These are phyloP conservation scores for Prunella himalayana DNA, from an alignment of 2,113 vertebrate species.

Conservation along the genomic window DNA sequence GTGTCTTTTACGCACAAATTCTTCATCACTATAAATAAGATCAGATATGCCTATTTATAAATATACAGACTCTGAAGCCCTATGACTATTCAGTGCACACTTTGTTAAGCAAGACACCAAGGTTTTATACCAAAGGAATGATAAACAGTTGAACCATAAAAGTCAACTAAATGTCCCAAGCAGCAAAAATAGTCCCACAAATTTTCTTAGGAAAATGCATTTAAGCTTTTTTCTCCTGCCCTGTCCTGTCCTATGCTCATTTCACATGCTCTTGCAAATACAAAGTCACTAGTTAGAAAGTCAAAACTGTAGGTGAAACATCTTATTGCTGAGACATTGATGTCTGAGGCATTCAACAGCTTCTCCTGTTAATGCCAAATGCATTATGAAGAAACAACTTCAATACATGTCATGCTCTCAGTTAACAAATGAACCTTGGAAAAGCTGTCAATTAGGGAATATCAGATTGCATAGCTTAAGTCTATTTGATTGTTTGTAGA, in stretches of 20 bases:
- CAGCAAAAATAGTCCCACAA: not conserved
- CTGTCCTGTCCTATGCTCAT: not conserved
- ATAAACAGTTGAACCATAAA: not conserved
- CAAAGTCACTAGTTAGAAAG: not conserved
- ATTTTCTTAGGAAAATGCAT: not conserved
- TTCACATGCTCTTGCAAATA: not conserved
- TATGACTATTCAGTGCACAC: not conserved
- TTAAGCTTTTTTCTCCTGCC: not conserved
- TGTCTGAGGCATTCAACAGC: not conserved
- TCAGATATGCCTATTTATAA: not conserved
- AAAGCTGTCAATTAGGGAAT: slow-evolving; percentile 43
- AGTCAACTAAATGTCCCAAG: not conserved
- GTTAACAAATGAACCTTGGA: slow-evolving; percentile 54
- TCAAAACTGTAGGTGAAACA: not conserved
- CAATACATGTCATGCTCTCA: slow-evolving; percentile 29
- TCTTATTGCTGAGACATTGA: not conserved
- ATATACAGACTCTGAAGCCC: not conserved
- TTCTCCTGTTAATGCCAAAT: slow-evolving; percentile 33
- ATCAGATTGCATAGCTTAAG: not conserved
- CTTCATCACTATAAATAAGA: not conserved
- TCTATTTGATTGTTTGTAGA: not conserved
- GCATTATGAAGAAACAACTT: slow-evolving; percentile 52
- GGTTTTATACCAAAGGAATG: not conserved
- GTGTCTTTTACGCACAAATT: not conserved
- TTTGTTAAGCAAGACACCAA: not conserved